Percentiles rank a stretch among this genome's conserved stretches.
Conservation (phyloP, 1,140 invertebrate genomes). For the Hypsibius dujardini region DNA sequence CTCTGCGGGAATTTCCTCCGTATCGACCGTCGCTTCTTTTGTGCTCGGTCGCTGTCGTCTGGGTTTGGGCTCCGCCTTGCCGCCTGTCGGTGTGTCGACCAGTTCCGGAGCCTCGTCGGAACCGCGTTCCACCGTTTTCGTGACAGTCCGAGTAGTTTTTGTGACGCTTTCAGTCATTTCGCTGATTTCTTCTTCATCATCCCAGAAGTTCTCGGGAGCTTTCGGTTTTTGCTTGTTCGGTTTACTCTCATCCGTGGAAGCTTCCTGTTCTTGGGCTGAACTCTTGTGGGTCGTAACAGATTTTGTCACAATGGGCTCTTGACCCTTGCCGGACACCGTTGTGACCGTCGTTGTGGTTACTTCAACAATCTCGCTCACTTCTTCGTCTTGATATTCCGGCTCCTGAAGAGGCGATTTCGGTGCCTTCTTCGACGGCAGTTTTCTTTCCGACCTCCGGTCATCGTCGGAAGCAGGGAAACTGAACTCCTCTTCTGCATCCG, state of each 20-base stretch:
- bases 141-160: not conserved
- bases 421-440: not conserved
- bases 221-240: too few relatives aligned
- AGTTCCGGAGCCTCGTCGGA: not conserved
- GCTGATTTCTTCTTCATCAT: too few relatives aligned
- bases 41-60: not conserved
- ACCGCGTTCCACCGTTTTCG: not conserved
- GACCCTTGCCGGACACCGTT: too few relatives aligned
- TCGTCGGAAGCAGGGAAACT: too few relatives aligned
- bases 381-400: not conserved
- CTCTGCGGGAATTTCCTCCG: not conserved
- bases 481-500: not conserved
- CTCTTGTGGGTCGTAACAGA: too few relatives aligned
- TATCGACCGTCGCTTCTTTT: constrained; percentile 1
- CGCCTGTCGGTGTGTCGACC: too few relatives aligned
- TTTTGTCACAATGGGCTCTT: too few relatives aligned
- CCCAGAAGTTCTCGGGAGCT: too few relatives aligned
- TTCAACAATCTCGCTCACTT: constrained; percentile 2
- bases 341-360: not conserved
- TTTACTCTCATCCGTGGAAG: too few relatives aligned
- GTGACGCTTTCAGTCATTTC: not conserved
- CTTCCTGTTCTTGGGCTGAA: too few relatives aligned
- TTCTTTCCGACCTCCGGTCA: not conserved
- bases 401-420: not conserved
- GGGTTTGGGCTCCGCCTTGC: not conserved